Conservation (phyloP, 2,113 vertebrate genomes). For the Rattus rattus region DNA sequence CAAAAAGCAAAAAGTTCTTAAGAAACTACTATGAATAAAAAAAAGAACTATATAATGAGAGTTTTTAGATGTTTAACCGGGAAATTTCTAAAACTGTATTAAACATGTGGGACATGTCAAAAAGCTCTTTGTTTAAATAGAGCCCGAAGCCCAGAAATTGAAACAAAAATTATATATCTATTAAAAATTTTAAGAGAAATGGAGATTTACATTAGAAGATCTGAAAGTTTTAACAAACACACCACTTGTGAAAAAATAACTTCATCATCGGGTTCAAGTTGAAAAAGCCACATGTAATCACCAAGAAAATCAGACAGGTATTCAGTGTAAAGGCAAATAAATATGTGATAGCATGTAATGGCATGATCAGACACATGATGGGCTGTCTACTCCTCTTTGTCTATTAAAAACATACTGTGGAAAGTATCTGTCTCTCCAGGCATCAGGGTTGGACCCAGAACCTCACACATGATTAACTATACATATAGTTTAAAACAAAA, state of each 20-base stretch:
- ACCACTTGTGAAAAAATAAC: neutral
- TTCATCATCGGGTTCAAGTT: neutral
- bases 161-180: neutral
- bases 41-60: neutral
- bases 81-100: constrained; percentile 3
- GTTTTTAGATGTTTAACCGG: neutral
- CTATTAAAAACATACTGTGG: neutral
- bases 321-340: neutral
- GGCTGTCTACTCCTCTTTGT: neutral
- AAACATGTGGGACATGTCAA: neutral
- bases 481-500: neutral
- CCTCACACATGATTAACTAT: neutral
- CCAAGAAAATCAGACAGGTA: neutral
- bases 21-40: neutral
- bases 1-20: neutral
- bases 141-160: neutral
- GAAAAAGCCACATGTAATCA: neutral
- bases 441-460: neutral
- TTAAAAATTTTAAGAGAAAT: neutral
- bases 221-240: neutral
- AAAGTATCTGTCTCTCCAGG: neutral
- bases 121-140: neutral
- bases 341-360: neutral
- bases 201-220: neutral
- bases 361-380: neutral